Evolutionary conservation across 2,888 invertebrate genomes (phyloP), one percentile per base, ranked within the genome.

Genomic region (Pseudococcus viburni): DNA sequence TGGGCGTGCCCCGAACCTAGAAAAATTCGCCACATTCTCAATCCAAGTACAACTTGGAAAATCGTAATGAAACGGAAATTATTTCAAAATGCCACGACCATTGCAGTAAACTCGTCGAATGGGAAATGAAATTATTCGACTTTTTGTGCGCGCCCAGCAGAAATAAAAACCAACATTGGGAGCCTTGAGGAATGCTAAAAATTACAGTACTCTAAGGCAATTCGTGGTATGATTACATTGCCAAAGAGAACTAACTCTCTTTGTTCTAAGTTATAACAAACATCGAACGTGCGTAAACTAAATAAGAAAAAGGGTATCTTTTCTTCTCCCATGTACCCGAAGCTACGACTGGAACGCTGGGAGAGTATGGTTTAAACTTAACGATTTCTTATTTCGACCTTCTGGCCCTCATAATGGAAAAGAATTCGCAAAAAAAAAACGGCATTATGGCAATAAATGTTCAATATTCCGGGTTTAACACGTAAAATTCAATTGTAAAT

Each of bases 261-360:
- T 39, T 85, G 22, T 39, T 85, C 85, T 55, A 64, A 85, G 33
- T 85, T 85, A 85, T 85, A 85, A 85, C 85, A 85, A 85, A 85
- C 85, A 85, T 85, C 59, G 85, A 64, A 85, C 85, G 85, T 85
- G 85, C 85, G 85, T 85, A 85, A 85, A 85, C 64, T 85, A 85
- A 85, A 85, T 85, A 85, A 84, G 84, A 33, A 55, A 55, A 83
- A 83, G 46, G 85, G 59, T 12, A 59, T 55, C 59, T 85, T 85
- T 85, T 42, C 42, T 42, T 9, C 9, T 9, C 42, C 42, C 42
- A 6, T 42, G 42, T 42, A 42, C 42, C 5, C 39, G 17, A 55
- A 55, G 5, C n/a, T 0, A 17, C n/a, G n/a, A n/a, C n/a, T n/a
- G n/a, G n/a, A n/a, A n/a, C n/a, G n/a, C n/a, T 33, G 59, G 15